phyloP scores from a whole-genome alignment of 2,797 vertebrate genomes.

The Artibeus lituratus region DNA sequence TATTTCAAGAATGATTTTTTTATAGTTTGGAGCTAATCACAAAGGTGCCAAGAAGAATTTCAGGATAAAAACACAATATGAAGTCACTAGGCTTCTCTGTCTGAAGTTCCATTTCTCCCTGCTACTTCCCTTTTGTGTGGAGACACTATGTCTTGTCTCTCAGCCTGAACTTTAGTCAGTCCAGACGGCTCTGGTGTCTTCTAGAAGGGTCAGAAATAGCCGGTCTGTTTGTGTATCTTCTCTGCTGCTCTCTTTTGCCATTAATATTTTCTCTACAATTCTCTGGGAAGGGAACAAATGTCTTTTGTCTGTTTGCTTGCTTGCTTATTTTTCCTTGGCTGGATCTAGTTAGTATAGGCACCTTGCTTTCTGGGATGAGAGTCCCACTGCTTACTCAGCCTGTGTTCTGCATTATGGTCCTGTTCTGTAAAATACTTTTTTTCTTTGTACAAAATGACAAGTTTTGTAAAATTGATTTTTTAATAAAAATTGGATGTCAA shows the following conservation, averaged over 20 bases:
- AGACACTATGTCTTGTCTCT: rapidly evolving
- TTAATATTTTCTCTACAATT: neutral
- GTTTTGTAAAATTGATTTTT: neutral
- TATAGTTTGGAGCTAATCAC: neutral
- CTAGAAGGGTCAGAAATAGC: neutral
- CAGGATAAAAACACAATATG: rapidly evolving
- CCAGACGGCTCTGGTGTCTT: neutral
- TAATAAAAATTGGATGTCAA: neutral
- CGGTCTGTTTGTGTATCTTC: neutral
- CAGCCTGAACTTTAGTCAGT: neutral
- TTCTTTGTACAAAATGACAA: neutral
- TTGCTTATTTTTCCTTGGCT: neutral
- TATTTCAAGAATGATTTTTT: neutral
- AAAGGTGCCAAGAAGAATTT: neutral
- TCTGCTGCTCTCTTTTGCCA: neutral
- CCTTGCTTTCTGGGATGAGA: neutral
- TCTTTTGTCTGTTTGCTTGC: neutral
- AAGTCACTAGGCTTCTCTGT: neutral
- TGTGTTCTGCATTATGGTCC: neutral
- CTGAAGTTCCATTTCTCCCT: neutral
- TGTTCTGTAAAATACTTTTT: neutral
- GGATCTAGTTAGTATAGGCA: neutral
- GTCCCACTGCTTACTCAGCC: neutral
- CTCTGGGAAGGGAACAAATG: neutral
- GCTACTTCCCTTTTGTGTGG: neutral